A percentile compares a stretch with the other conserved stretches of the same genome.
These are phyloP conservation scores for Xylophagus ater DNA, from an alignment of 2,888 invertebrate genomes.

Conservation along the genomic window DNA sequence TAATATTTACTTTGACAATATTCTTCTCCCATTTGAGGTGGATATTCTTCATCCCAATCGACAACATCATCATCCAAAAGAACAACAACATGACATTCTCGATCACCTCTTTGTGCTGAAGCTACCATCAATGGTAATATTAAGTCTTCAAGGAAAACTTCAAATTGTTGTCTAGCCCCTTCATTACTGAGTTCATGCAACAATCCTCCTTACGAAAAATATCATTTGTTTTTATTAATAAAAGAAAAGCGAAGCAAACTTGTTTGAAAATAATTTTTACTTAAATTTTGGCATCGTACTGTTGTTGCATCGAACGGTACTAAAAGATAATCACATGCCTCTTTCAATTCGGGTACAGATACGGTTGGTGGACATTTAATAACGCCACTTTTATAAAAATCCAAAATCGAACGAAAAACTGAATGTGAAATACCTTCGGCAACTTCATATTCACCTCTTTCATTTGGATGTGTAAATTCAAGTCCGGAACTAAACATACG, in stretches of 20 bases:
- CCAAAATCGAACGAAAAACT: conserved; percentile 89
- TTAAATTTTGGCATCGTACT: conserved; percentile 89
- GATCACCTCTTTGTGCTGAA: conserved; percentile 84
- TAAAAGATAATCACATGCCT: conserved; percentile 96
- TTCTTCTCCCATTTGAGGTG: conserved; percentile 99
- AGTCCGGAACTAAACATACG: conserved; percentile 91
- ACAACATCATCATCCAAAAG: conserved; percentile 88
- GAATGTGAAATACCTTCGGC: conserved; percentile 94
- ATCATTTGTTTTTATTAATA: conserved; percentile 8
- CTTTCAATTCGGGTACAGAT: conserved; percentile 89
- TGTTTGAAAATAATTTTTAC: conserved; percentile 45
- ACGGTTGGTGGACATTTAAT: conserved; percentile 94
- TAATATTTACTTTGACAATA: conserved; percentile 74
- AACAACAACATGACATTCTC: conserved; percentile 96
- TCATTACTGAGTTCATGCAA: conserved; percentile 98
- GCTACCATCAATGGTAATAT: conserved; percentile 95
- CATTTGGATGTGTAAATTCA: conserved; percentile 89
- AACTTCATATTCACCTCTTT: conserved; percentile 92
- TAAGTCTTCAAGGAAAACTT: conserved; percentile 86
- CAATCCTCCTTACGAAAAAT: conserved; percentile 56
- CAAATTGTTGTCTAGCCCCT: conserved; percentile 96
- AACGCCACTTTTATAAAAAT: conserved; percentile 83
- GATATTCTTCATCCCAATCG: conserved; percentile 99
- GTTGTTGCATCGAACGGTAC: conserved; percentile 96
- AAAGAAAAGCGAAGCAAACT: conserved; percentile 8